Conservation (phyloP, 2,888 invertebrate genomes). For the Mythimna vitellina region DNA sequence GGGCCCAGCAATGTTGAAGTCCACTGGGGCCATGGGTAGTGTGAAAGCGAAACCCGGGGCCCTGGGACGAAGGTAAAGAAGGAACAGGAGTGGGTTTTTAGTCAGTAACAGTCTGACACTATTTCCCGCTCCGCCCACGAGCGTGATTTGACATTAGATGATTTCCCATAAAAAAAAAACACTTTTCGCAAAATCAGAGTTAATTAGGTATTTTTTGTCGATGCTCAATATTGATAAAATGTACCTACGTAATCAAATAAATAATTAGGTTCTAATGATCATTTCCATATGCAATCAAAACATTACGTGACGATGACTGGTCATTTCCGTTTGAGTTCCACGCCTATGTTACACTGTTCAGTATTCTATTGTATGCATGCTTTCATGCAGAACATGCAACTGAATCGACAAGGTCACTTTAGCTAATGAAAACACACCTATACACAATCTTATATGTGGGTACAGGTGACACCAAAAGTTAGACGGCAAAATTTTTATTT, state of each 20-base stretch:
- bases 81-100: too few relatives aligned
- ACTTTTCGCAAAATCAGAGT: not conserved
- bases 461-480: conserved; percentile 62
- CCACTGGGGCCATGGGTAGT: too few relatives aligned
- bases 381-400: conserved; percentile 81
- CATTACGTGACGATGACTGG: conserved; percentile 69
- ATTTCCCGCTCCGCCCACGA: too few relatives aligned
- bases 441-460: conserved; percentile 63
- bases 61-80: too few relatives aligned
- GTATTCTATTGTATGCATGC: conserved; percentile 75
- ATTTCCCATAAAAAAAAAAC: too few relatives aligned
- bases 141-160: too few relatives aligned
- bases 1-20: too few relatives aligned
- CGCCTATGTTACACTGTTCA: conserved; percentile 67
- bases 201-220: conserved; percentile 9
- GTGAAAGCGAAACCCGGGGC: too few relatives aligned
- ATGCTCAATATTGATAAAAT: conserved; percentile 23
- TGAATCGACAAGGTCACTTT: conserved; percentile 81
- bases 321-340: conserved; percentile 71
- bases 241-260: conserved; percentile 11
- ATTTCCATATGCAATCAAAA: conserved; percentile 40
- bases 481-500: not conserved
- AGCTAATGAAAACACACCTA: conserved; percentile 64
- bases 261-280: conserved; percentile 38
- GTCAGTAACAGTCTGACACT: too few relatives aligned